Conservation (phyloP, 2,888 invertebrate species). For the Pristionchus arcanus region DNA sequence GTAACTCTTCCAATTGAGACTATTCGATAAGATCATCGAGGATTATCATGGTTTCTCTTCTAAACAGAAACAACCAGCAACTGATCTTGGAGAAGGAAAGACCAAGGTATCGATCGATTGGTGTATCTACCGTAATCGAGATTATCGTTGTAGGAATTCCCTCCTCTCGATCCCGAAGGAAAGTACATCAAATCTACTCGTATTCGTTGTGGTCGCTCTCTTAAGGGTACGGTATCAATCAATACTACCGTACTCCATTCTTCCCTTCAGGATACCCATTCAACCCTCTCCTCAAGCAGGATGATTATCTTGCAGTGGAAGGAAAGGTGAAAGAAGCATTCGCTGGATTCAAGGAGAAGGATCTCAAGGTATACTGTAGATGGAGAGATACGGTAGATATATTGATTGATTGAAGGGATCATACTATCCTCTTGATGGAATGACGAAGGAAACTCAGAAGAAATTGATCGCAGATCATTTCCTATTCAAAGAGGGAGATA, state of each 20-base stretch:
- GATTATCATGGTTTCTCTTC: conserved; percentile 92
- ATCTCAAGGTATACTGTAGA: conserved; percentile 83
- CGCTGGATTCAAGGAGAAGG: conserved; percentile 82
- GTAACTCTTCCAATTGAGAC: conserved; percentile 66
- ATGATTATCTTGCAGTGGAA: conserved; percentile 73
- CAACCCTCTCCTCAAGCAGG: conserved; percentile 73
- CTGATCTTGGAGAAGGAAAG: conserved; percentile 91
- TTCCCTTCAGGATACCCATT: conserved; percentile 71
- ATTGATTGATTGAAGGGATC: conserved; percentile 82
- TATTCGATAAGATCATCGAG: conserved; percentile 96
- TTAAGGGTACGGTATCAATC: conserved; percentile 79
- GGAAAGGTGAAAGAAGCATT: conserved; percentile 77
- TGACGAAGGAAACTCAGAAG: conserved; percentile 72
- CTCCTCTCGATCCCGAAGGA: conserved; percentile 91
- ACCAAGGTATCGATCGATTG: conserved; percentile 80
- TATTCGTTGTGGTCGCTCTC: conserved; percentile 91
- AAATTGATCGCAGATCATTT: conserved; percentile 97
- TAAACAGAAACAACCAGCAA: conserved; percentile 93
- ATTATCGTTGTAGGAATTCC: conserved; percentile 83
- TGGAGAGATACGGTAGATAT: neutral
- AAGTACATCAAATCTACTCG: conserved; percentile 95
- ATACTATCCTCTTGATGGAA: conserved; percentile 93
- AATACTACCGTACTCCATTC: neutral
- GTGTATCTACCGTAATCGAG: neutral
- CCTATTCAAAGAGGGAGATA: conserved; percentile 96